A percentile compares a stretch with the other conserved stretches of the same genome.
Evolutionary conservation across 2,113 vertebrate species (phyloP).

Genomic region (Elephas maximus): DNA sequence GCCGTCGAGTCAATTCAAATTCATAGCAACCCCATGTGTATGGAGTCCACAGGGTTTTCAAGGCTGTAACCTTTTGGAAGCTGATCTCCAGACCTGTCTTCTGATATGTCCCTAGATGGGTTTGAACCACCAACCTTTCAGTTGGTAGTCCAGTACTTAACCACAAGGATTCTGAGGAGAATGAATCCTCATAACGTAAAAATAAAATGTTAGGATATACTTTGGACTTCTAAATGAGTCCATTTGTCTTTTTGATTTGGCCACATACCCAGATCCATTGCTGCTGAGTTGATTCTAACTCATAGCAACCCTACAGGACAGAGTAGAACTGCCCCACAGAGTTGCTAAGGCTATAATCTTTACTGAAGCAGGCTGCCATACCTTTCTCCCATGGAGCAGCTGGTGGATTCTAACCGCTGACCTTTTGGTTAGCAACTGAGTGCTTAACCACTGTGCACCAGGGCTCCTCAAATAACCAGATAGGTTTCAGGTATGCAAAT

Average conservation of each 20-base stretch:
- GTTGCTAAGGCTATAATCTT: no score
- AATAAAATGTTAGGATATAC: not conserved
- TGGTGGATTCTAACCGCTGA: no score
- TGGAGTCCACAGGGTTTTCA: not conserved
- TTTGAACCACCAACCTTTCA: not conserved
- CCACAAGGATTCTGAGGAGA: not conserved
- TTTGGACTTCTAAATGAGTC: not conserved
- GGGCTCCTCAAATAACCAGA: not conserved
- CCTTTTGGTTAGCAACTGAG: no score
- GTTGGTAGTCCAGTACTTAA: not conserved
- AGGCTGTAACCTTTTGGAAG: not conserved
- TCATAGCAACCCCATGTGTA: not conserved
- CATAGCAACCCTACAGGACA: no score
- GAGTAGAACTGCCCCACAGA: no score
- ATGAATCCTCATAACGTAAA: not conserved
- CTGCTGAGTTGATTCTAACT: no score
- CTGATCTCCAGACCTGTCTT: not conserved
- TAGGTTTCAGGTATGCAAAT: not conserved
- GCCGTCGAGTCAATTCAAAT: not conserved
- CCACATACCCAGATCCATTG: not conserved
- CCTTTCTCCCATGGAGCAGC: no score
- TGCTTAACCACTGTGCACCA: no score
- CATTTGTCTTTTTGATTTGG: not conserved
- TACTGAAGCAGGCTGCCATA: no score
- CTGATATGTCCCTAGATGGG: not conserved